These are phyloP conservation scores for Trematomus bernacchii DNA, from an alignment of 2,797 vertebrate genomes.

Conservation along the genomic window DNA sequence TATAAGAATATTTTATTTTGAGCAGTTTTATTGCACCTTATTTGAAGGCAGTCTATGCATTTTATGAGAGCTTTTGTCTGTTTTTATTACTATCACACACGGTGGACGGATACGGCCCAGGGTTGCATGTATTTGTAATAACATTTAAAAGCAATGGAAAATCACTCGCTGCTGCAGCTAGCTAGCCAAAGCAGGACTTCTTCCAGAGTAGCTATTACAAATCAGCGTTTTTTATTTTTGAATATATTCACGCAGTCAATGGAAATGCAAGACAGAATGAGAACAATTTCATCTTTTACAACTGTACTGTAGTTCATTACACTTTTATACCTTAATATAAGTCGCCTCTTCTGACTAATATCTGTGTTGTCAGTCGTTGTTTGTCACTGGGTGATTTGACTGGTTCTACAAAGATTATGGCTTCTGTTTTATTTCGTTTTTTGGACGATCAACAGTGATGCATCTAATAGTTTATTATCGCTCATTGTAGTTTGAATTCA, in stretches of 20 bases:
- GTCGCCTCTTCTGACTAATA: slow-evolving; percentile 59
- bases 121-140: slow-evolving; percentile 67
- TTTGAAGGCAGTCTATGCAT: slow-evolving; percentile 82
- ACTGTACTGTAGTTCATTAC: slow-evolving; percentile 72
- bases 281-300: slow-evolving; percentile 58
- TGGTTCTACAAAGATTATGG: slow-evolving; percentile 39
- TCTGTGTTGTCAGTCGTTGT: slow-evolving; percentile 50
- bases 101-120: slow-evolving; percentile 49
- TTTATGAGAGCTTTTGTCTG: slow-evolving; percentile 71
- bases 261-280: slow-evolving; percentile 45
- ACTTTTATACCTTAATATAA: slow-evolving; percentile 65
- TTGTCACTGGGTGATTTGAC: slow-evolving; percentile 64
- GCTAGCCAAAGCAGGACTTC: slow-evolving; percentile 79
- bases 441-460: slow-evolving; percentile 39
- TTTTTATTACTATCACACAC: slow-evolving; percentile 65
- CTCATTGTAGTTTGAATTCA: slow-evolving; percentile 47
- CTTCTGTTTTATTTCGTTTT: slow-evolving; percentile 33
- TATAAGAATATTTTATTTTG: slow-evolving; percentile 81
- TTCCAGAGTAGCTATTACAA: slow-evolving; percentile 74
- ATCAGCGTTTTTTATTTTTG: slow-evolving; percentile 65
- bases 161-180: slow-evolving; percentile 75
- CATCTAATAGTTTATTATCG: slow-evolving; percentile 43
- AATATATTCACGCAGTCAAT: slow-evolving; percentile 49
- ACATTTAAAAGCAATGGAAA: slow-evolving; percentile 51
- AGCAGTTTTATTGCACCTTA: slow-evolving; percentile 80